Base-by-base conservation (phyloP, 2,888 invertebrate genomes). In the Zhuqinia jingwanae region DNA sequence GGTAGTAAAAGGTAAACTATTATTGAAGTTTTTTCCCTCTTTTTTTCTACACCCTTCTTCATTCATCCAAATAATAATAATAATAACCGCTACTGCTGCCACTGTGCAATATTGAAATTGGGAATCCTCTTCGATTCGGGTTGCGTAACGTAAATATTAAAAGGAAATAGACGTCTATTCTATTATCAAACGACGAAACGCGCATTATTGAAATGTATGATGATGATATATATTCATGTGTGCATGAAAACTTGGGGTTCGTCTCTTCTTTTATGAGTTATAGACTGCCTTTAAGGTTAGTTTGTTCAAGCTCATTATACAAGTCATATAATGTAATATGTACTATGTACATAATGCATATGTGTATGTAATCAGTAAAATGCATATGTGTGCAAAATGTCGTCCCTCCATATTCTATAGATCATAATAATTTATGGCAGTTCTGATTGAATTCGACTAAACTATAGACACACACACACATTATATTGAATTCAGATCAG, bases 351-450 rank as follows among this genome's bases (percentile, higher is more conserved):
- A n/a, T n/a, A n/a, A n/a, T n/a, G n/a, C 17, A 47, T 36, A 8
- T 8, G 3, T 36, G 36, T 36, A 8, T 25, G 13, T 47, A 36
- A 75, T 36, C 56, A 75, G 53, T 53, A 75, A 56, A 56, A 56
- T 75, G 56, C 75, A n/a, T 47, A n/a, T 63, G 25, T 36, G 8
- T 36, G 36, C 47, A 60, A 60, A 17, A 50, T 53, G 53, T 53
- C 47, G n/a, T n/a, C 42, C 77, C 47, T 20, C 45, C 27, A 15
- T 50, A n/a, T 50, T 30, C 56, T 58, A 70, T 78, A 73, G 78
- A 85, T 78, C 78, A 85, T 85, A 70, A 85, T 85, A 70, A 85
- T 85, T 85, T 76, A 78, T 85, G 73, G 78, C 50, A 58, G 50
- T 70, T 36, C 47, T 60, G 78, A 85, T 85, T 85, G 85, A 78